Evolutionary conservation across 2,888 invertebrate genomes (phyloP).

Genomic region (Caenorhabditis wallacei): DNA sequence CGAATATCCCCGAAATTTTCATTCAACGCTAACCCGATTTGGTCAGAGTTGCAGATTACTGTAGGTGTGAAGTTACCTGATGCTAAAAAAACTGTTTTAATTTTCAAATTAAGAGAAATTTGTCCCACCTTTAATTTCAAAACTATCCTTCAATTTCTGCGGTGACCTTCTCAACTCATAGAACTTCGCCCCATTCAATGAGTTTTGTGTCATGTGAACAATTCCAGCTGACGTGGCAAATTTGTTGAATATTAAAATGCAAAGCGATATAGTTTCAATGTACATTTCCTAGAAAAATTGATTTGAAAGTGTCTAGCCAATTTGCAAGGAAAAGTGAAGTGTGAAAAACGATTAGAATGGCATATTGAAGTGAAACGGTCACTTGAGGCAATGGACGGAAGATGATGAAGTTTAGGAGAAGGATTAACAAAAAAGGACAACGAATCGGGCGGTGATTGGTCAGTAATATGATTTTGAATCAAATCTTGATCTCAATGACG

Average conservation of each 20-base stretch:
- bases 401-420: not conserved
- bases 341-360: not conserved
- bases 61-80: slow-evolving; percentile 47
- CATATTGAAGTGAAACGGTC: slow-evolving; percentile 42
- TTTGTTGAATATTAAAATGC: slow-evolving; percentile 17
- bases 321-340: slow-evolving; percentile 13
- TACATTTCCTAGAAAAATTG: slow-evolving; percentile 7
- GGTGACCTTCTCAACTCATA: slow-evolving; percentile 55
- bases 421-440: not conserved
- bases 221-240: slow-evolving; percentile 42
- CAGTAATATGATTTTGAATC: too few relatives aligned
- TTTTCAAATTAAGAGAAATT: not conserved
- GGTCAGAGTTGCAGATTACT: slow-evolving; percentile 47
- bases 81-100: slow-evolving; percentile 22
- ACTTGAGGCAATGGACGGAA: slow-evolving; percentile 32
- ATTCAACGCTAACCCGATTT: slow-evolving; percentile 47
- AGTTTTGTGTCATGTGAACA: slow-evolving; percentile 65
- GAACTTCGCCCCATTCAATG: slow-evolving; percentile 64
- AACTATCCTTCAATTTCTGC: slow-evolving; percentile 25
- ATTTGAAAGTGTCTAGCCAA: not conserved
- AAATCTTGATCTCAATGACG: not conserved
- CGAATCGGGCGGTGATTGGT: not conserved
- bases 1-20: slow-evolving; percentile 51
- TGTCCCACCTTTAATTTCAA: slow-evolving; percentile 35
- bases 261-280: slow-evolving; percentile 16